Evolutionary conservation across 1,140 invertebrate genomes (phyloP).

Genomic region (Panagrolaimus sp.): DNA sequence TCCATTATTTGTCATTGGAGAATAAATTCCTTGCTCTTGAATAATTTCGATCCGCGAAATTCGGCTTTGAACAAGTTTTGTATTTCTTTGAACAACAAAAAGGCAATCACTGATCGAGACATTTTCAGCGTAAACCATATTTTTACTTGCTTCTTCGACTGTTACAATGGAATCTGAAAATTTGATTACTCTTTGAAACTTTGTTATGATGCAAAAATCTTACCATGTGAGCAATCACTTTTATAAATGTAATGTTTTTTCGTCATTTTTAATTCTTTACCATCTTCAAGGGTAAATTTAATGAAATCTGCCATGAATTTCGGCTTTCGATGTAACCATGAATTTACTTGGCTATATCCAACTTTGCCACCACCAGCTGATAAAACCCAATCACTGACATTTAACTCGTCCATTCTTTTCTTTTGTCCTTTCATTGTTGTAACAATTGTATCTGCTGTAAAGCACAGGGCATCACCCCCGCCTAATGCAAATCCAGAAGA

Average conservation of each 20-base stretch:
- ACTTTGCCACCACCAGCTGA: conserved; percentile 13
- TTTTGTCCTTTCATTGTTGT: conserved; percentile 12
- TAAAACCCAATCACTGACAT: conserved; percentile 21
- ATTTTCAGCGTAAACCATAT: conserved; percentile 28
- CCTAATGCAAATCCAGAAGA: too few relatives aligned
- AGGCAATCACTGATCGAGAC: conserved; percentile 27
- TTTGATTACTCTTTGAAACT: background rate
- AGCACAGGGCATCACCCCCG: background rate
- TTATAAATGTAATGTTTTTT: conserved; percentile 33
- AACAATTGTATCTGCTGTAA: background rate
- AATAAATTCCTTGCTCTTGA: conserved; percentile 24
- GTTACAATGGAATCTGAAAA: background rate
- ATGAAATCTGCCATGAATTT: conserved; percentile 22
- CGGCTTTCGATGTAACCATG: conserved; percentile 23
- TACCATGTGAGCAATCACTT: conserved; percentile 10
- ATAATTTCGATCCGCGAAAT: conserved; percentile 15
- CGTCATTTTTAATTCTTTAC: conserved; percentile 26
- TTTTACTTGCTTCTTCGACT: background rate
- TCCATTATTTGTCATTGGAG: conserved; percentile 25
- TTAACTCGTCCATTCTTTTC: conserved; percentile 26
- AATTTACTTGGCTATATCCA: conserved; percentile 19
- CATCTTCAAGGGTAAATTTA: conserved; percentile 21
- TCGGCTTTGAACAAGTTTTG: conserved; percentile 13
- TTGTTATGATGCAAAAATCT: too few relatives aligned
- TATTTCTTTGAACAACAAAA: conserved; percentile 14